Conservation (phyloP, 2,113 vertebrate species). For the chimpanzee (Pan troglodytes) region NHGRI_mPanTro3-v2.1_pri NC_072419.2:21422501-21423000, state of each 20-base stretch:
- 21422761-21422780: neutral
- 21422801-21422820: neutral
- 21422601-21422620: neutral
- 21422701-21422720: neutral
- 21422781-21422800: neutral
- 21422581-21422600: constrained; percentile 51
- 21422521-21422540: constrained; percentile 56
- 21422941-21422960: neutral
- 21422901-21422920: neutral
- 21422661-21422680: neutral
- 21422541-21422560: neutral
- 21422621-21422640: neutral
- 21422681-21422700: neutral
- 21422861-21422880: neutral
- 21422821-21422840: neutral
- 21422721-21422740: neutral
- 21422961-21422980: neutral
- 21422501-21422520: neutral
- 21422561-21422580: constrained; percentile 35
- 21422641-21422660: neutral
- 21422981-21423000: neutral
- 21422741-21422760: neutral
- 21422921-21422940: neutral
- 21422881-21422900: neutral
- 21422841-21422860: neutral